Evolutionary conservation across 1,140 invertebrate genomes (phyloP), one percentile per base, ranked within the genome.

Genomic region (Macrobrachium nipponense): DNA sequence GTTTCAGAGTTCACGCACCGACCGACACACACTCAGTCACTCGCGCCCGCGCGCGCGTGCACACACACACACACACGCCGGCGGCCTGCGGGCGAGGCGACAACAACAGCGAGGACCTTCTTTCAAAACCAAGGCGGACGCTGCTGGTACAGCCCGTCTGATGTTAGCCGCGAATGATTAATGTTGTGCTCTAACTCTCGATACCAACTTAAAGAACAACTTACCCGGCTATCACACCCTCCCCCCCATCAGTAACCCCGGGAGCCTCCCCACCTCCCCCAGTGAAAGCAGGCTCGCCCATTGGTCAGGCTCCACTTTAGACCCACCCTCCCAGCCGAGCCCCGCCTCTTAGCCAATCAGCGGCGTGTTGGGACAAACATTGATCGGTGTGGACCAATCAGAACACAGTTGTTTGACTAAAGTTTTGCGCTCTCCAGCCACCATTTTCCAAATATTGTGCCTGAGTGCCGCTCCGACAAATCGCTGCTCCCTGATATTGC

Each of bases 321-420:
- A 60, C 43, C 70, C 80, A 66, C 82, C 86, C 86, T n/a, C 81
- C 20, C 36, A 36, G 59, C 23, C 59, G 36, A 66, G 43, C 72
- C 51, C 73, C 82, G 72, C 82, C 72, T 76, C 70, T 20, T 66
- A 82, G 85, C 85, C 85, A 87, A 87, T 87, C 70, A 87, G 79
- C 75, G 61, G 72, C 85, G 85, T 87, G 85, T 87, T 87, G 80
- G 72, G 58, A 59, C 80, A 87, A 87, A 87, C 81, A 87, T 87
- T 87, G 85, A 87, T 87, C 85, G 81, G 79, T 87, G 85, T 87
- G 85, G 85, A 87, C 85, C 85, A 87, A 87, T 87, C 85, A 87
- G 85, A 75, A 78, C 85, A 60, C 85, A 87, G 85, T 87, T 87
- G 85, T 87, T 87, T 87, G 85, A 87, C 85, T 87, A 87, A 87